Conservation (phyloP, 2,888 invertebrate genomes). For the Eupithecia subfuscata region DNA sequence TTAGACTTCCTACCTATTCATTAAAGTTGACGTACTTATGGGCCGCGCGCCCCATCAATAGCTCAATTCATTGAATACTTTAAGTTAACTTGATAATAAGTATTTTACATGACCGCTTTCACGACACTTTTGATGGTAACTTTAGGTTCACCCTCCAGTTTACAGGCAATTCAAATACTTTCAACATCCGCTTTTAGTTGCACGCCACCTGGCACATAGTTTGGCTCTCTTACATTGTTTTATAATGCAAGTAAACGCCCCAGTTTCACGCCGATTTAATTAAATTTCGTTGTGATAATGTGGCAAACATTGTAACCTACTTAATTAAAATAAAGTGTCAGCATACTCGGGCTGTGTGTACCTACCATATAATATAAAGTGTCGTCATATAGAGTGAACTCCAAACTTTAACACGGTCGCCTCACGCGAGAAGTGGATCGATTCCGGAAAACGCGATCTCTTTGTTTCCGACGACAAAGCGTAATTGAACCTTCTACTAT, state of each 20-base stretch:
- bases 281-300: not conserved
- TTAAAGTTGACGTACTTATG: not conserved
- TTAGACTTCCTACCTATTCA: not conserved
- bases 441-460: slow-evolving; percentile 27
- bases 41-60: not conserved
- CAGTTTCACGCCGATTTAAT: slow-evolving; percentile 7
- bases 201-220: slow-evolving; percentile 1
- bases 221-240: slow-evolving; percentile 2
- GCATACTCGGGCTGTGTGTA: not conserved
- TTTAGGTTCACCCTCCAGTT: not conserved
- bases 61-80: not conserved
- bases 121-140: not conserved
- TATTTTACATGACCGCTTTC: too few species aligned
- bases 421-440: slow-evolving; percentile 17
- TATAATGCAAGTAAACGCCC: not conserved
- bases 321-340: slow-evolving; percentile 10
- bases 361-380: not conserved
- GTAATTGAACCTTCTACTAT: slow-evolving; percentile 30
- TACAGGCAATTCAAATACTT: not conserved
- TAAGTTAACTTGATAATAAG: too few species aligned
- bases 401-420: not conserved
- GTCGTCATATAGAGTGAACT: not conserved
- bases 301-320: slow-evolving; percentile 5
- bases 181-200: not conserved
- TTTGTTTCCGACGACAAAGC: slow-evolving; percentile 39